Evolutionary conservation across 2,113 vertebrate genomes (phyloP).

Genomic region (Anseranas semipalmata): DNA sequence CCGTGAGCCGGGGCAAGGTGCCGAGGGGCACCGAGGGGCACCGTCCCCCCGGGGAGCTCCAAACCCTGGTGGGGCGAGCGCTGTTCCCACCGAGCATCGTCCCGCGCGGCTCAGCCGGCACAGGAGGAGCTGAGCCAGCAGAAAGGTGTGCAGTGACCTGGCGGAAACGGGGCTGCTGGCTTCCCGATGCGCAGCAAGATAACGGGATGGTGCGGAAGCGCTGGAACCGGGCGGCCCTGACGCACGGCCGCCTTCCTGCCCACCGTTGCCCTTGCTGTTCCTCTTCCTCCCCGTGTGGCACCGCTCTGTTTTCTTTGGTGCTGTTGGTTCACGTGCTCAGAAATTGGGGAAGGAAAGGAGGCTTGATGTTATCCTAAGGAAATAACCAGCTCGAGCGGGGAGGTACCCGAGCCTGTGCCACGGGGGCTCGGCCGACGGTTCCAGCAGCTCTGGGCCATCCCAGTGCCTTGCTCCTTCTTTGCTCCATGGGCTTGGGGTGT

Average conservation of each 20-base stretch:
- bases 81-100: accelerated
- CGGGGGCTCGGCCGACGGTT: background rate
- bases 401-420: too few relatives aligned
- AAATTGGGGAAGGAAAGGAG: constrained; percentile 17
- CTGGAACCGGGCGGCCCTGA: background rate
- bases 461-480: background rate
- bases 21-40: too few relatives aligned
- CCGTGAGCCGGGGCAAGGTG: background rate
- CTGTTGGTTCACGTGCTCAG: background rate
- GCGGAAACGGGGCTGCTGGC: background rate
- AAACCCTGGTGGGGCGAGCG: accelerated
- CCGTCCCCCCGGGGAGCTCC: too few relatives aligned
- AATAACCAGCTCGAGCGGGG: too few relatives aligned
- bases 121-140: background rate
- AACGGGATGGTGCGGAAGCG: background rate
- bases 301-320: accelerated
- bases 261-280: background rate
- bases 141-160: background rate
- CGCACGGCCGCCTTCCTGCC: background rate
- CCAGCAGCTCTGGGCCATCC: background rate
- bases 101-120: accelerated
- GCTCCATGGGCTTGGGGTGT: accelerated
- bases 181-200: background rate
- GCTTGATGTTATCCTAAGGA: background rate
- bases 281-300: background rate